Evolutionary conservation across 1,140 invertebrate species (phyloP), one percentile per base, ranked within the genome.

Genomic region (Listronotus bonariensis): DNA sequence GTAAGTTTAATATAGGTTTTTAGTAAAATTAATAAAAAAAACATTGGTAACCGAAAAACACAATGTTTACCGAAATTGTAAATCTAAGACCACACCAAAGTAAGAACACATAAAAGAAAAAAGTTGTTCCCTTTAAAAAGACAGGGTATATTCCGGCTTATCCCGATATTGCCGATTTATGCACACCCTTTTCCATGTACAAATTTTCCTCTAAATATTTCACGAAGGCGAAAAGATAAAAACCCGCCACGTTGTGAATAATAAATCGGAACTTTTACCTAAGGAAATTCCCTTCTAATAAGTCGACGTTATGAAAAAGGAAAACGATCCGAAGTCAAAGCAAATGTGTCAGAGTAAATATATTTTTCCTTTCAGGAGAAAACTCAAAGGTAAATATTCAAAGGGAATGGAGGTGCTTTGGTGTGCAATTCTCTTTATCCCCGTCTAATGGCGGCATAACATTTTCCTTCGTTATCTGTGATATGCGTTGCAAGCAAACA

Each of bases 311-410:
- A 49, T 59, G 42, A 40, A 49, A 49, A 49, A 59, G 31, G 42
- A 34, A 59, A 59, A 49, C 32, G 56, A 59, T 59, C n/a, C 48
- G 38, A 14, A 51, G 58, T 61, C 58, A 52, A 61, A 61, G 46
- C 58, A 48, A 43, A 51, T 61, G 48, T 61, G 58, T 61, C 58
- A 52, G 49, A 42, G 58, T 52, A 61, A 61, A 61, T 61, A 61
- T 61, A 61, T 61, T 61, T 61, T 52, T 31, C 48, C 46, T 53
- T 61, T 51, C 34, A n/a, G 38, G 51, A 61, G 49, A 38, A 40
- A 60, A 61, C 18, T 61, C 58, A 61, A 61, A 61, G 48, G 55
- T 36, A 20, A 41, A 46, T 57, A 57, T 57, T 57, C 55, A 57
- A 57, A 57, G 58, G 48, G 15, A 38, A 31, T 20, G 41, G 31